Evolutionary conservation across 2,797 vertebrate genomes (phyloP).

Genomic region (Acrossocheilus fasciatus): DNA sequence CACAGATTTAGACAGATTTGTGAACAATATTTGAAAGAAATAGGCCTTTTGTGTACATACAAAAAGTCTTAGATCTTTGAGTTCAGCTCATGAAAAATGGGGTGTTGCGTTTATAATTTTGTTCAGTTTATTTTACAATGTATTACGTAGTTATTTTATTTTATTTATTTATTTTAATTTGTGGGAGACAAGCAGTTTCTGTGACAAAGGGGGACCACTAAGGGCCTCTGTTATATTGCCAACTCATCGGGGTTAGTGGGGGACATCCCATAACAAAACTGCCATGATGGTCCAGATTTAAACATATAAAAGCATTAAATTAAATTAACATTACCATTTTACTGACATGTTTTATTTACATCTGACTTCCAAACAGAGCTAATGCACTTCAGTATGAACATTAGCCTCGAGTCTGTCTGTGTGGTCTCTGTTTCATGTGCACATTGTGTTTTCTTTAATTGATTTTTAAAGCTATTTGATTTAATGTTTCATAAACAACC

Average conservation of each 20-base stretch:
- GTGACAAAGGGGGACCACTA: not conserved
- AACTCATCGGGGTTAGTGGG: not conserved
- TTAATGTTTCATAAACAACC: slow-evolving; percentile 25
- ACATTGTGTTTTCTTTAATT: slow-evolving; percentile 13
- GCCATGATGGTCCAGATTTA: not conserved
- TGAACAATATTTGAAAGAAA: no score
- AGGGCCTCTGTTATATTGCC: not conserved
- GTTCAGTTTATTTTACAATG: no score
- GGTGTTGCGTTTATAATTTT: no score
- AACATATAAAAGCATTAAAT: slow-evolving; percentile 12
- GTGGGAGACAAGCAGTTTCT: no score
- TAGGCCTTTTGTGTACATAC: no score
- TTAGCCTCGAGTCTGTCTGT: slow-evolving; percentile 23
- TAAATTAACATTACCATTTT: not conserved
- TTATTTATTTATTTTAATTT: not conserved
- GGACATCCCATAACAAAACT: not conserved
- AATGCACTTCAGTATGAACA: slow-evolving; percentile 2
- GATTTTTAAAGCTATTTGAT: slow-evolving; percentile 6
- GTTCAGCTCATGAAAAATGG: no score
- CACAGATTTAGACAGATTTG: no score
- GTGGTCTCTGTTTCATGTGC: slow-evolving; percentile 28
- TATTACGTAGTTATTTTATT: no score
- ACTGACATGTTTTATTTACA: slow-evolving; percentile 27
- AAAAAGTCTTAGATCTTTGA: no score
- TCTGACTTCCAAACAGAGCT: slow-evolving; percentile 2